phyloP scores from a whole-genome alignment of 2,888 invertebrate species.

The Gasteruption jaculator region DNA sequence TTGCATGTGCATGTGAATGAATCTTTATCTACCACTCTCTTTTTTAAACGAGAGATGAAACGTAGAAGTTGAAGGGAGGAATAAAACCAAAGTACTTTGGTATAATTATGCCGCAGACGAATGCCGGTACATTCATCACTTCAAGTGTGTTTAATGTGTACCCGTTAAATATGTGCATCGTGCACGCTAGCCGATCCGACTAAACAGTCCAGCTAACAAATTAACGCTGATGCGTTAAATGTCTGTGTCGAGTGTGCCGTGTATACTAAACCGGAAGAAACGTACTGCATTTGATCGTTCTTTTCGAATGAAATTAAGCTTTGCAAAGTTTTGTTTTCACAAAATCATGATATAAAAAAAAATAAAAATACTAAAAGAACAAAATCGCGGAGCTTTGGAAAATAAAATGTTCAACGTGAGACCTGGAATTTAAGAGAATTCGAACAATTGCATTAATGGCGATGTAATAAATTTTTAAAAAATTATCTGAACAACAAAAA shows the following conservation, averaged over 20 bases:
- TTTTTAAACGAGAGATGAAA: slow-evolving; percentile 1
- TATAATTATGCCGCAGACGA: slow-evolving; percentile 35
- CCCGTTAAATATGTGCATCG: slow-evolving; percentile 33
- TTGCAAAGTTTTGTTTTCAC: no score
- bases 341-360: no score
- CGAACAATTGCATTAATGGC: no score
- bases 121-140: slow-evolving; percentile 37
- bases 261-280: slow-evolving; percentile 30
- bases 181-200: slow-evolving; percentile 30
- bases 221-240: slow-evolving; percentile 39
- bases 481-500: no score
- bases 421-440: no score
- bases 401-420: no score
- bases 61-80: slow-evolving; percentile 15
- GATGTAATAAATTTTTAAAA: no score
- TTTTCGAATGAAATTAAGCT: no score
- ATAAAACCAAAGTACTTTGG: slow-evolving; percentile 25
- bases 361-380: no score
- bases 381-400: slow-evolving; percentile 3
- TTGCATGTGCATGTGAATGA: no score
- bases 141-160: slow-evolving; percentile 32
- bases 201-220: slow-evolving; percentile 37
- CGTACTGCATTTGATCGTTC: slow-evolving; percentile 13
- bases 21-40: no score
- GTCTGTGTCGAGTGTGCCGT: slow-evolving; percentile 23